Conservation (phyloP, 2,797 vertebrate species). For the Muscicapa comitata region DNA sequence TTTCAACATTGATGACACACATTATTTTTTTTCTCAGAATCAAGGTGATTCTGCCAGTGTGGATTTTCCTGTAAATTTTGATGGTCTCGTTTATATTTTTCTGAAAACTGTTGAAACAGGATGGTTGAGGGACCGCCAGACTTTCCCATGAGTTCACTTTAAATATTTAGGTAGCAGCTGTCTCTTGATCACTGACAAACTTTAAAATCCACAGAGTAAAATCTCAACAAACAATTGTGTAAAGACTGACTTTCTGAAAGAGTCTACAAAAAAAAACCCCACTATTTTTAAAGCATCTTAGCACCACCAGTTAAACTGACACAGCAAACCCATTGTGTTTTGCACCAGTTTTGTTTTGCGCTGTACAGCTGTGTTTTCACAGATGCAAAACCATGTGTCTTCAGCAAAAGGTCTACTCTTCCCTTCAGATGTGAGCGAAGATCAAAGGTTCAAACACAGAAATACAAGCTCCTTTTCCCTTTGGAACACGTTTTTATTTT, state of each 20-base stretch:
- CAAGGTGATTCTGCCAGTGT: neutral
- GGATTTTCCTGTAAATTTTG: neutral
- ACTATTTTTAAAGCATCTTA: conserved; percentile 70
- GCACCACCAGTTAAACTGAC: conserved; percentile 64
- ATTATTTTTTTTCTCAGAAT: neutral
- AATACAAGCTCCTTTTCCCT: conserved; percentile 88
- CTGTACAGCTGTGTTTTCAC: conserved; percentile 96
- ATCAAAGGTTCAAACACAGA: conserved; percentile 92
- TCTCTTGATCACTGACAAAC: conserved; percentile 30
- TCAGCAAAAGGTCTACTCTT: conserved; percentile 82
- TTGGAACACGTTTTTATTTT: conserved; percentile 82
- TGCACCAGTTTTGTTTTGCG: conserved; percentile 83
- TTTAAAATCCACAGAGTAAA: conserved; percentile 55
- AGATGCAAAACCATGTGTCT: conserved; percentile 93
- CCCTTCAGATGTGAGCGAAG: conserved; percentile 84
- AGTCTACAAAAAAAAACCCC: conserved; percentile 62
- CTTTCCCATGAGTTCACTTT: conserved; percentile 24
- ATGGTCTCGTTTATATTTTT: neutral
- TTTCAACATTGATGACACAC: neutral
- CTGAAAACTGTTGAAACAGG: neutral
- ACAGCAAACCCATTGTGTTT: conserved; percentile 81
- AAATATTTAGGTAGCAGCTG: conserved; percentile 52
- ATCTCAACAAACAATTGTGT: conserved; percentile 63
- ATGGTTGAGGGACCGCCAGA: neutral
- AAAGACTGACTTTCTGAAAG: conserved; percentile 61